A percentile compares a stretch with the other conserved stretches of the same genome.
Conservation (phyloP, 2,113 vertebrate species). For the Pangasianodon gigas region DNA sequence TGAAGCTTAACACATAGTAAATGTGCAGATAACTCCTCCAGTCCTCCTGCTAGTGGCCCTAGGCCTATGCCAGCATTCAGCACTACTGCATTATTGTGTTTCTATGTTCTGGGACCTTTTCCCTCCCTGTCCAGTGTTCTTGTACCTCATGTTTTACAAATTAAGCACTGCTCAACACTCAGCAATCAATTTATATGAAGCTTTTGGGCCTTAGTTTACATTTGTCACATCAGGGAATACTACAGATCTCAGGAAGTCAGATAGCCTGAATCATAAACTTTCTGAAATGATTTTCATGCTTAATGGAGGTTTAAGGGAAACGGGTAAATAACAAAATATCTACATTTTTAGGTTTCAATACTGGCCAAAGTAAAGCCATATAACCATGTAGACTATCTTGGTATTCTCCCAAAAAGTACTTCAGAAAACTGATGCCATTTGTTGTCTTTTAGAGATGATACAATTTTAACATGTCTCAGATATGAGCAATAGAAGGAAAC, state of each 20-base stretch:
- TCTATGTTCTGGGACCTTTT: neutral
- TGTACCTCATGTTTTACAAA: slow-evolving; percentile 5
- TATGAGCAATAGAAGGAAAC: neutral
- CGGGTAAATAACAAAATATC: neutral
- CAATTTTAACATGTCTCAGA: neutral
- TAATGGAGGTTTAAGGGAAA: neutral
- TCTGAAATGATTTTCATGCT: neutral
- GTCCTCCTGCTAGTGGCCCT: neutral
- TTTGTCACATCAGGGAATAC: neutral
- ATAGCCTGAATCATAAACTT: neutral
- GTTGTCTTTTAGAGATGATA: neutral
- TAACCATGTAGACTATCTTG: neutral
- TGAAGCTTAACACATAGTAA: neutral
- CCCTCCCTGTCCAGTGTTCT: neutral
- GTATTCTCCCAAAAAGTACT: neutral
- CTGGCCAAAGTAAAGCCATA: neutral
- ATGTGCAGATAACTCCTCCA: neutral
- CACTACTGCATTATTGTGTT: slow-evolving; percentile 2
- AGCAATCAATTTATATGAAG: slow-evolving; percentile 13
- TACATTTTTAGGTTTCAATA: neutral
- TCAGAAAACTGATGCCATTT: neutral
- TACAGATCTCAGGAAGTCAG: neutral
- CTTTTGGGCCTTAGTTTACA: slow-evolving; percentile 14
- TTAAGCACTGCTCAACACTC: slow-evolving; percentile 2
- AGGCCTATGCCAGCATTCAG: neutral